Percentiles rank a stretch among this genome's conserved stretches.
phyloP scores from a whole-genome alignment of 2,797 vertebrate species.

The Geotria australis region DNA sequence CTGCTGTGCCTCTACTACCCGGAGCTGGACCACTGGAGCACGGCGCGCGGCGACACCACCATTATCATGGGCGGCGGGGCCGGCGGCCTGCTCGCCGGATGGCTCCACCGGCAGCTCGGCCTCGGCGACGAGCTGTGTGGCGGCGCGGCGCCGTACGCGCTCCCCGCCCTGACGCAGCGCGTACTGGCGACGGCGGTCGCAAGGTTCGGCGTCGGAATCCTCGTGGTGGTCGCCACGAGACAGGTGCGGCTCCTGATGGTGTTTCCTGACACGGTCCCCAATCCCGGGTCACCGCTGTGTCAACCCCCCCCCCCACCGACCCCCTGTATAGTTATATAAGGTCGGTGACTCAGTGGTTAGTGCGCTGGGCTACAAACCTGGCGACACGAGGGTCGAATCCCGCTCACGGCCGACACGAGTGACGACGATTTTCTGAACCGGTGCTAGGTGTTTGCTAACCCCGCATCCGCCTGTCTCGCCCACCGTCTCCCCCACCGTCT shows the following conservation, averaged over 20 bases:
- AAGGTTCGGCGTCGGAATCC: slow-evolving; percentile 23
- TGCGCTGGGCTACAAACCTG: no score
- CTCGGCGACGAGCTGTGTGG: slow-evolving; percentile 12
- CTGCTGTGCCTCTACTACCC: slow-evolving; percentile 55
- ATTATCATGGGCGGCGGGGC: slow-evolving; percentile 33
- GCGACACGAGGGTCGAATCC: no score
- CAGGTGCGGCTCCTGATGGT: slow-evolving; percentile 4
- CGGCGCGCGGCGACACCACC: slow-evolving; percentile 59
- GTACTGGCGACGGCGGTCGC: slow-evolving; percentile 2
- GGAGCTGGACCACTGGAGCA: slow-evolving; percentile 43
- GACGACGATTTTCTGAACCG: no score
- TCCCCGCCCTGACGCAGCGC: slow-evolving; percentile 8
- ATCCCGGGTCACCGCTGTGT: no score
- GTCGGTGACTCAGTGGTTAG: no score
- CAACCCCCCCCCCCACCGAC: no score
- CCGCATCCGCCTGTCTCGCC: no score
- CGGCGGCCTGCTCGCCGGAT: slow-evolving; percentile 41
- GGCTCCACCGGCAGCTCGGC: slow-evolving; percentile 24
- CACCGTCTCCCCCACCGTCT: no score
- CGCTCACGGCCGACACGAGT: no score
- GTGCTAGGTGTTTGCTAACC: no score
- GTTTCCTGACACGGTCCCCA: no score
- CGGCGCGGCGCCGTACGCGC: slow-evolving; percentile 7
- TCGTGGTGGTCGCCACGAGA: slow-evolving; percentile 23
- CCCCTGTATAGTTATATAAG: no score